phyloP scores from a whole-genome alignment of 2,888 invertebrate species.

The Hemicrepidius hirtus region DNA sequence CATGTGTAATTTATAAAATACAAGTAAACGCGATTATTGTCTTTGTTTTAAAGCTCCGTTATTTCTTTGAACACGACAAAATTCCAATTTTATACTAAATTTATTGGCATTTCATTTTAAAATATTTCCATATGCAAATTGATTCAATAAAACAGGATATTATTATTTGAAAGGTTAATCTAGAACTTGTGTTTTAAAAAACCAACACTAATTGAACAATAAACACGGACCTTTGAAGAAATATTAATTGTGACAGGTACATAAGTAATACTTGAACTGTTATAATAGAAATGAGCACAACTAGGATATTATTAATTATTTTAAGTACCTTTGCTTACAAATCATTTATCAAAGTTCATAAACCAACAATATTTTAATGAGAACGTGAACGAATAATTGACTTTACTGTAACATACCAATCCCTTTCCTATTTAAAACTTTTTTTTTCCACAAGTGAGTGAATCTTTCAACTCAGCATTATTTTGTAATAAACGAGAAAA shows the following conservation, averaged over 20 bases:
- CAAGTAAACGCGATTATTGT: background rate
- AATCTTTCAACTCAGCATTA: background rate
- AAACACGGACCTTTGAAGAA: conserved; percentile 16
- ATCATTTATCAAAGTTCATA: conserved; percentile 7
- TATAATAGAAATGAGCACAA: conserved; percentile 5
- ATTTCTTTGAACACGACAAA: conserved; percentile 10
- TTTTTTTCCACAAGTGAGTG: background rate
- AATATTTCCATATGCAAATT: conserved; percentile 2
- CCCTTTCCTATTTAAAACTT: too few relatives aligned
- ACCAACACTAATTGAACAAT: conserved; percentile 1
- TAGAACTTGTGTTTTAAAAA: background rate
- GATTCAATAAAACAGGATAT: conserved; percentile 6
- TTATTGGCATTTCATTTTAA: conserved; percentile 14
- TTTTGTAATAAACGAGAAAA: conserved; percentile 39
- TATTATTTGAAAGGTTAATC: conserved; percentile 9
- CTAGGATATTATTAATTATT: background rate
- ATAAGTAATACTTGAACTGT: background rate
- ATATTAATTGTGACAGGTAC: conserved; percentile 14
- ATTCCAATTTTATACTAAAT: conserved; percentile 3
- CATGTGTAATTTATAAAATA: background rate
- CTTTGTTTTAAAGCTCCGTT: conserved; percentile 8
- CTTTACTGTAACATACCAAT: too few relatives aligned
- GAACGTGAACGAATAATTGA: too few relatives aligned
- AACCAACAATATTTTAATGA: background rate
- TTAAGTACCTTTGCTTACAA: background rate